Conservation (phyloP, 2,888 invertebrate species). For the Tetheella fluctuosa region DNA sequence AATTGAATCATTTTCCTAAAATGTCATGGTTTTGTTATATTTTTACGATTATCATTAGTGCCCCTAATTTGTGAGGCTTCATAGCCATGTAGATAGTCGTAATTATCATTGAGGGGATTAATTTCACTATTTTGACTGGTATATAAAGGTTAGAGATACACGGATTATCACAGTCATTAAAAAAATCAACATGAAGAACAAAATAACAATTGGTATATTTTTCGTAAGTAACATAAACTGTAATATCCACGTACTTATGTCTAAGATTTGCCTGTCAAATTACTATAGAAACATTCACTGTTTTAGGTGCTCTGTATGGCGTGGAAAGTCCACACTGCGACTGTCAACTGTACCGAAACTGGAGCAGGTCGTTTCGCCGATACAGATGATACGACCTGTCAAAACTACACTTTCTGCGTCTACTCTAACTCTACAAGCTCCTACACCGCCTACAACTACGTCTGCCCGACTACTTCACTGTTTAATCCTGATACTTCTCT, state of each 20-base stretch:
- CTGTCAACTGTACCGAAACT: conserved; percentile 57
- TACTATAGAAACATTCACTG: too few relatives aligned
- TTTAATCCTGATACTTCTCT: conserved; percentile 60
- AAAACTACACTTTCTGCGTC: conserved; percentile 71
- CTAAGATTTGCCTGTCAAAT: neutral
- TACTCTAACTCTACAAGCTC: conserved; percentile 40
- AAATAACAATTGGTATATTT: conserved; percentile 14
- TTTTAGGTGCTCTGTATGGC: conserved; percentile 38
- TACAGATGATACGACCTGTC: conserved; percentile 64
- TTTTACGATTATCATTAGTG: neutral
- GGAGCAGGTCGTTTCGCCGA: conserved; percentile 67
- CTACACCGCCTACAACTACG: conserved; percentile 63
- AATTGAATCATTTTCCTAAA: too few relatives aligned
- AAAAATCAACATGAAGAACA: conserved; percentile 42
- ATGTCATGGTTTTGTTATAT: neutral
- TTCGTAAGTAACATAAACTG: neutral
- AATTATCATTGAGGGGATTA: conserved; percentile 31
- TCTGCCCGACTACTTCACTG: conserved; percentile 69
- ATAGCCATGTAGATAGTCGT: neutral
- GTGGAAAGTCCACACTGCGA: conserved; percentile 50
- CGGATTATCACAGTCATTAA: conserved; percentile 14
- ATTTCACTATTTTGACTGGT: conserved; percentile 27
- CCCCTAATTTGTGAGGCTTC: neutral
- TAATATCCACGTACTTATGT: neutral
- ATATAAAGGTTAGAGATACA: conserved; percentile 24